These are phyloP conservation scores for Candidula unifasciata DNA, from an alignment of 2,888 invertebrate species.

Conservation along the genomic window DNA sequence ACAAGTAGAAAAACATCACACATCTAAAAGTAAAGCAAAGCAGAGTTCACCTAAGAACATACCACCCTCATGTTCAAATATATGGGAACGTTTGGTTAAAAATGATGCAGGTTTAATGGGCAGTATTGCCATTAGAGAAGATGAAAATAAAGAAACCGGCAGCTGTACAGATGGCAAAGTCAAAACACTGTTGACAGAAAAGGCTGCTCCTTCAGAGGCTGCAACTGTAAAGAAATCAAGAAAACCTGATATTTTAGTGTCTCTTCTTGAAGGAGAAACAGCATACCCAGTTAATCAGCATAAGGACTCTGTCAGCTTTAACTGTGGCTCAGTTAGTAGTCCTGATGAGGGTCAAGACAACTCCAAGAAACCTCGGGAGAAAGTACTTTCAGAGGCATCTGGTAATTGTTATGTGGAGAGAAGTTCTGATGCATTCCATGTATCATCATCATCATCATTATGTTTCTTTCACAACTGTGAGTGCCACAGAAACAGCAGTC, in stretches of 20 bases:
- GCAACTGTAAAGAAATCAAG: slow-evolving; percentile 1
- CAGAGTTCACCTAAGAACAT: background rate
- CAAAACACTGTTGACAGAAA: background rate
- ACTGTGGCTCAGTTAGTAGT: background rate
- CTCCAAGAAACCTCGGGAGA: background rate
- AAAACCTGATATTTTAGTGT: slow-evolving; percentile 45
- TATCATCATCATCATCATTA: slow-evolving; percentile 9
- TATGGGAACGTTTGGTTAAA: slow-evolving; percentile 38
- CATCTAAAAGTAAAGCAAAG: background rate
- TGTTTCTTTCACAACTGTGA: slow-evolving; percentile 46
- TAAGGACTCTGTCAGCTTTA: background rate
- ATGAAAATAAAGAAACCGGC: background rate
- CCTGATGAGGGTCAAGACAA: background rate
- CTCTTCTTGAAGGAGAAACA: slow-evolving; percentile 38
- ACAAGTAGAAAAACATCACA: background rate
- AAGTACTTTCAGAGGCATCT: background rate
- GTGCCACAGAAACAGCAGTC: slow-evolving; percentile 5
- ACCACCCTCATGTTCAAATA: slow-evolving; percentile 18
- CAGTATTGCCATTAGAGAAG: background rate
- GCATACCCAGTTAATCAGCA: background rate
- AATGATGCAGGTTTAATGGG: background rate
- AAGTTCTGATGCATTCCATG: background rate
- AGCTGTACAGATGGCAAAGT: background rate
- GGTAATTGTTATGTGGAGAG: background rate
- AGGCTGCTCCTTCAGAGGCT: background rate